A percentile compares a stretch with the other conserved stretches of the same genome.
Evolutionary conservation across 2,888 invertebrate species (phyloP).

Genomic region (Drosophila pseudotalamancana): DNA sequence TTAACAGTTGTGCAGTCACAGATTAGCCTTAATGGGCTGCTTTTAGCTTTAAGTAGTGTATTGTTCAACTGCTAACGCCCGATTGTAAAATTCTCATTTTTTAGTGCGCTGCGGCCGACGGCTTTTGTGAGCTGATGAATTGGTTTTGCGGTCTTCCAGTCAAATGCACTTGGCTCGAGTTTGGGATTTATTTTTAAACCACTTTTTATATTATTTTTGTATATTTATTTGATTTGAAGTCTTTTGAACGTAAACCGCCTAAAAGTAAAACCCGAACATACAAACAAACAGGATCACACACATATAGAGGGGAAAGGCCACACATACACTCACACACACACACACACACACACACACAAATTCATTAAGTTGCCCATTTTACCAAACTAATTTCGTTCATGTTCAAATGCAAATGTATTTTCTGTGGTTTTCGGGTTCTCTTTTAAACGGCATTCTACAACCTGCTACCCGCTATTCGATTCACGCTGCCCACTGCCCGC

Average conservation of each 20-base stretch:
- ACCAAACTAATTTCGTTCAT: conserved; percentile 65
- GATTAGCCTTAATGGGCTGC: too few species aligned
- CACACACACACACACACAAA: conserved; percentile 10
- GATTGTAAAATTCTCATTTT: neutral
- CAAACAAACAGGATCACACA: neutral
- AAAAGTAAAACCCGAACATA: conserved; percentile 11
- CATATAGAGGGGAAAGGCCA: neutral
- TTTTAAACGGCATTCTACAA: neutral
- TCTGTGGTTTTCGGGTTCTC: conserved; percentile 51
- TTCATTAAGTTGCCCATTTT: conserved; percentile 48
- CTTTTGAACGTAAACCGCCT: conserved; percentile 15
- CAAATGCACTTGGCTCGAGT: conserved; percentile 55
- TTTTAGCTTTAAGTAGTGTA: neutral
- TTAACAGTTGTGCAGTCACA: neutral
- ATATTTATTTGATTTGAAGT: conserved; percentile 26
- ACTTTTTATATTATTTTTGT: conserved; percentile 3
- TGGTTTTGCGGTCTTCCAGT: conserved; percentile 71
- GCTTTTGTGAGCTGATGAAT: conserved; percentile 56
- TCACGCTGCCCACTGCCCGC: neutral
- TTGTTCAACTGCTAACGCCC: neutral
- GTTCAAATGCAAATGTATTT: conserved; percentile 64
- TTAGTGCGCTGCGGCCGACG: conserved; percentile 17
- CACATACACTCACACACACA: neutral
- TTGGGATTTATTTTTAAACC: conserved; percentile 23
- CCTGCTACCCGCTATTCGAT: neutral